These are phyloP conservation scores for Seladonia tumulorum DNA, from an alignment of 2,888 invertebrate genomes.

Conservation along the genomic window DNA sequence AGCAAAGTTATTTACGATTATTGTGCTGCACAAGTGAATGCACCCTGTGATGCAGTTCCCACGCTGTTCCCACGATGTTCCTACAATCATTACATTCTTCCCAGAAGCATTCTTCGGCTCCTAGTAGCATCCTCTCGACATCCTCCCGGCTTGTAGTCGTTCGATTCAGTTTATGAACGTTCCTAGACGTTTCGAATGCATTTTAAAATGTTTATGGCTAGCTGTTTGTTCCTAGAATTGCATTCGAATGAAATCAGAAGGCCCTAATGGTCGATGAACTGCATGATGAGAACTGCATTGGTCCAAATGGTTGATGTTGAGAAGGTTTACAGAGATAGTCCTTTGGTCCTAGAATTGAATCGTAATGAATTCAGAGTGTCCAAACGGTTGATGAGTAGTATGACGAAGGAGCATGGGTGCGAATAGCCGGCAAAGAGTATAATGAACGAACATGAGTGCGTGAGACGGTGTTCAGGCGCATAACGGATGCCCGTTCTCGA, in stretches of 20 bases:
- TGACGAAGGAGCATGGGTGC: conserved; percentile 9
- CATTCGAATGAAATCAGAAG: not conserved
- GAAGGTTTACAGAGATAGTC: not conserved
- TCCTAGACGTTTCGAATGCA: not conserved
- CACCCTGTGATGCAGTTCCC: not conserved
- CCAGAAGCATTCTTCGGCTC: not conserved
- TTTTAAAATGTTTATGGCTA: too few species aligned
- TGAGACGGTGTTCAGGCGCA: conserved; percentile 55
- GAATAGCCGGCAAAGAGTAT: not conserved
- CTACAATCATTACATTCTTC: not conserved
- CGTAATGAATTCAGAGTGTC: conserved; percentile 13
- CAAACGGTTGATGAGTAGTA: not conserved
- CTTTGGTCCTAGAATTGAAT: not conserved
- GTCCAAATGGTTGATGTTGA: not conserved
- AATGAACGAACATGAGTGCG: conserved; percentile 25
- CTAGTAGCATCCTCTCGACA: too few species aligned
- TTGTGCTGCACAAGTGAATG: not conserved
- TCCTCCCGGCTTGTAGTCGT: not conserved
- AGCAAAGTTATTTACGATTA: not conserved
- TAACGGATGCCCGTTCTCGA: conserved; percentile 67
- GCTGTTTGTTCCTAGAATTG: not conserved
- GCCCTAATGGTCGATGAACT: not conserved
- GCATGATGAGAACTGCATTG: too few species aligned
- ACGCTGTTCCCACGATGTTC: not conserved
- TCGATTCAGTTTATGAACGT: not conserved